Evolutionary conservation across 2,113 vertebrate genomes (phyloP).

Genomic region (Odontesthes bonariensis): DNA sequence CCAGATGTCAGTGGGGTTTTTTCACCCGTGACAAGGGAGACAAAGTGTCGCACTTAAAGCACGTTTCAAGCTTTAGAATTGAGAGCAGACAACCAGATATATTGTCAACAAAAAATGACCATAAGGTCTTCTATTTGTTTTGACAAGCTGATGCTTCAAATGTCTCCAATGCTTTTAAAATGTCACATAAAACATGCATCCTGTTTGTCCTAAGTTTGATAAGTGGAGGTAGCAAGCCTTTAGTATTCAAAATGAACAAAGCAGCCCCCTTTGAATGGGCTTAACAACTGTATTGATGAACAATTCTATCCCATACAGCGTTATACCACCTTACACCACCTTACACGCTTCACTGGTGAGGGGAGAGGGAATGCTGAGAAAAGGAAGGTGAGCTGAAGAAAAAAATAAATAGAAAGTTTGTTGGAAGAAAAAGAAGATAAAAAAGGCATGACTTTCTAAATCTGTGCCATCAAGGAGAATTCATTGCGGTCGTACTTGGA

Average conservation of each 20-base stretch:
- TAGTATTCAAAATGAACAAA: neutral
- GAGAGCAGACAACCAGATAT: no score
- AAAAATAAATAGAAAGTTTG: conserved; percentile 12
- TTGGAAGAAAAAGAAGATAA: conserved; percentile 24
- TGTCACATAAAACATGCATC: no score
- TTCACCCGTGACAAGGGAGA: neutral
- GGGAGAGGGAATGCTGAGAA: conserved; percentile 22
- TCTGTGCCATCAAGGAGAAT: conserved; percentile 37
- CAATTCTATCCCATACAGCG: no score
- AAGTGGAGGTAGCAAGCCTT: no score
- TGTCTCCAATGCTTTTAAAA: no score
- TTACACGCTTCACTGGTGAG: conserved; percentile 38
- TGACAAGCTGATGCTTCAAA: no score
- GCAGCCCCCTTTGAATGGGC: neutral
- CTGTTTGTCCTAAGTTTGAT: neutral
- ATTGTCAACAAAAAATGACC: no score
- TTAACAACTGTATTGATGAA: no score
- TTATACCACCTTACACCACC: conserved; percentile 12
- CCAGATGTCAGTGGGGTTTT: neutral
- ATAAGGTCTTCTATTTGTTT: no score
- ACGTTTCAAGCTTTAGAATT: no score
- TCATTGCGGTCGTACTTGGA: conserved; percentile 26
- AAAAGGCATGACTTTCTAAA: conserved; percentile 41
- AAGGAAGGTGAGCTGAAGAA: conserved; percentile 31
- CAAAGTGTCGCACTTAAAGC: no score